Evolutionary conservation across 2,888 invertebrate genomes (phyloP).

Genomic region (Strigamia crassipes): DNA sequence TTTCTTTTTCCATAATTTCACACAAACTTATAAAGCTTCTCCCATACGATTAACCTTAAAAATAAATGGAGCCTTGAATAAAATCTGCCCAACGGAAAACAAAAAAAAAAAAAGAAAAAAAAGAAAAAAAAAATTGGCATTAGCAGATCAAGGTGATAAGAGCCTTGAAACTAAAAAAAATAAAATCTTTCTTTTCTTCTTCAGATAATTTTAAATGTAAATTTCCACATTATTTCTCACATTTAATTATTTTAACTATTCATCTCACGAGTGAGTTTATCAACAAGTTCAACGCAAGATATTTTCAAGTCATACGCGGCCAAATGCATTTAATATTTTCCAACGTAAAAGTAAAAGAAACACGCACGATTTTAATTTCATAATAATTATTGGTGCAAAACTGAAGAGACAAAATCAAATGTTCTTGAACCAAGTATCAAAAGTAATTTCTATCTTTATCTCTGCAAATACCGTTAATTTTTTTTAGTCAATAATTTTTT

Average conservation of each 20-base stretch:
- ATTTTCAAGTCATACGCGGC: background rate
- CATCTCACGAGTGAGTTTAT: background rate
- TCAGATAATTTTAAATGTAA: background rate
- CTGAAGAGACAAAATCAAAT: background rate
- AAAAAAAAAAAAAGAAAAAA: background rate
- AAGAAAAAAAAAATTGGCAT: background rate
- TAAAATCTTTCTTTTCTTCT: background rate
- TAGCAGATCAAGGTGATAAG: background rate
- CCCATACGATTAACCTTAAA: slow-evolving; percentile 12
- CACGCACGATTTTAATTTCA: background rate
- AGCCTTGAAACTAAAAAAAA: slow-evolving; percentile 3
- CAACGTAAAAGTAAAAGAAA: background rate
- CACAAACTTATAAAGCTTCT: background rate
- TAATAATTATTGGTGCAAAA: background rate
- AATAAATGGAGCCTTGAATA: slow-evolving; percentile 17
- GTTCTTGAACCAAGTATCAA: background rate
- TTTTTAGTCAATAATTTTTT: background rate
- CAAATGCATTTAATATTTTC: background rate
- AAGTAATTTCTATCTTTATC: background rate
- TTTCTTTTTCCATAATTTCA: background rate
- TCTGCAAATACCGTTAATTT: background rate
- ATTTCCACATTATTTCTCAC: background rate
- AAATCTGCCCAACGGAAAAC: background rate
- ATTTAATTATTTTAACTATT: background rate
- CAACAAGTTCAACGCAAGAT: background rate